phyloP scores from a whole-genome alignment of 2,797 vertebrate species.

The Pangasius djambal region DNA sequence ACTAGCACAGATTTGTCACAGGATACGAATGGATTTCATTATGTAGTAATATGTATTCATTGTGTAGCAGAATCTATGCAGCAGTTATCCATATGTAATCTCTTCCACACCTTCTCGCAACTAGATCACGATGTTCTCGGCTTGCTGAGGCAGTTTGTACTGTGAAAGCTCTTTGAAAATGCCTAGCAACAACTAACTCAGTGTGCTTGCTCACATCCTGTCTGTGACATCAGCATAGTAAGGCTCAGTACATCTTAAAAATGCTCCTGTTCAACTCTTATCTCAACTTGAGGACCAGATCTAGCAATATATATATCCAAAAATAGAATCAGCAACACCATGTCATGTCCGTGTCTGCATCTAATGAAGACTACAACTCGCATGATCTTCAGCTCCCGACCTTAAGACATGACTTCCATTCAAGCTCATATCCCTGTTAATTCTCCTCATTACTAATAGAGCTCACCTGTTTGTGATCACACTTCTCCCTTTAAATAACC shows the following conservation, averaged over 20 bases:
- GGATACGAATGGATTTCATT: neutral
- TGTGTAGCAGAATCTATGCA: neutral
- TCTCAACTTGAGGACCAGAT: neutral
- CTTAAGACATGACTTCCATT: neutral
- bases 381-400: neutral
- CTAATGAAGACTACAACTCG: neutral
- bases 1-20: neutral
- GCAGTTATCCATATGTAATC: slow-evolving; percentile 21
- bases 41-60: neutral
- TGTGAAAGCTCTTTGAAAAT: slow-evolving; percentile 51
- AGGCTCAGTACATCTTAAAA: slow-evolving; percentile 36
- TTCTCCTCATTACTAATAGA: neutral
- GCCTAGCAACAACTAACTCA: slow-evolving; percentile 58
- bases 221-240: slow-evolving; percentile 51
- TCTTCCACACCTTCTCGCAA: slow-evolving; percentile 11
- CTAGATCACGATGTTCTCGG: slow-evolving; percentile 54
- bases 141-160: slow-evolving; percentile 49
- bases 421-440: neutral
- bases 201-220: slow-evolving; percentile 35
- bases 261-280: slow-evolving; percentile 22
- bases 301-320: neutral
- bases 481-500: neutral
- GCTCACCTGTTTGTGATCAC: neutral
- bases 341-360: neutral
- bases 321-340: neutral